phyloP scores from a whole-genome alignment of 2,888 invertebrate genomes.

The Thecocarcelia acutangulata region DNA sequence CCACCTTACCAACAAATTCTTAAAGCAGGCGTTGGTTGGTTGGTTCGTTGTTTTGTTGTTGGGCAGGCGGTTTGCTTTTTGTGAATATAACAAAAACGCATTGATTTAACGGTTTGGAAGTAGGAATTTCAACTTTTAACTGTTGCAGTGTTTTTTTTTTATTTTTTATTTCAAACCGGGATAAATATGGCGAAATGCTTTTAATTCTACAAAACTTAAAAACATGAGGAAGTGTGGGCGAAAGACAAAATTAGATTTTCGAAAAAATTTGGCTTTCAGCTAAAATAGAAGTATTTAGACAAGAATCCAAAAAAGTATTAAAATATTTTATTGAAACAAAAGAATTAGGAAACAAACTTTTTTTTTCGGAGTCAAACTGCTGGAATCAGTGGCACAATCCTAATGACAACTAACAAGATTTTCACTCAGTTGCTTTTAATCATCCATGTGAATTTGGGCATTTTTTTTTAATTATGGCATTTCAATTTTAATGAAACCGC shows the following conservation, averaged over 20 bases:
- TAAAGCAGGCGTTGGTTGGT: constrained; percentile 38
- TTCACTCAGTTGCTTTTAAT: neutral
- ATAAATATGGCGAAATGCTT: constrained; percentile 32
- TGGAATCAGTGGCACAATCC: neutral
- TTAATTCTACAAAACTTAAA: neutral
- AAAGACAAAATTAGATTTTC: neutral
- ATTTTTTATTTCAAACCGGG: constrained; percentile 30
- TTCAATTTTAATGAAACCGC: neutral
- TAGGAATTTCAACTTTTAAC: constrained; percentile 41
- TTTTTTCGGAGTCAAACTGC: neutral
- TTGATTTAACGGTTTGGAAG: constrained; percentile 52
- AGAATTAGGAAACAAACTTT: constrained; percentile 37
- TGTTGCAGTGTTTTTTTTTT: constrained; percentile 10
- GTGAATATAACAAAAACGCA: constrained; percentile 21
- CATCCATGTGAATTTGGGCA: no score
- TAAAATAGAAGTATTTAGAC: neutral
- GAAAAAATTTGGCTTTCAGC: neutral
- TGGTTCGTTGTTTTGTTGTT: neutral
- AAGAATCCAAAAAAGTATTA: neutral
- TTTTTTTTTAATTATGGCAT: no score
- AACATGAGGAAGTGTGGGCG: neutral
- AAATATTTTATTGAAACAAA: constrained; percentile 10
- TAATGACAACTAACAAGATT: neutral
- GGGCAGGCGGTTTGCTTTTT: neutral
- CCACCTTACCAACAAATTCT: constrained; percentile 16